These are phyloP conservation scores for Gymnoscelis rufifasciata DNA, from an alignment of 2,888 invertebrate genomes.

Conservation along the genomic window DNA sequence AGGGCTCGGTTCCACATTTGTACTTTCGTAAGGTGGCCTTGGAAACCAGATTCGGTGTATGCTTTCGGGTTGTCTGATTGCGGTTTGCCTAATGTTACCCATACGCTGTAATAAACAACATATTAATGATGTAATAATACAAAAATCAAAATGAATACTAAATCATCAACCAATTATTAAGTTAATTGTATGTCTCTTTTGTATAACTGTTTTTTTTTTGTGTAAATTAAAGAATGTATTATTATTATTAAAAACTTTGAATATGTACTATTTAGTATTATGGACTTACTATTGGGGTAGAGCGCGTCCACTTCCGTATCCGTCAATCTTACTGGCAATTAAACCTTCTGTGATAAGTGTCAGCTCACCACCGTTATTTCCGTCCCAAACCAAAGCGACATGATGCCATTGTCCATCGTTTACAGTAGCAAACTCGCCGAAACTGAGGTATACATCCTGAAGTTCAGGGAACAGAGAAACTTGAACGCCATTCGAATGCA, in stretches of 20 bases:
- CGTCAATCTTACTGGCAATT: constrained; percentile 94
- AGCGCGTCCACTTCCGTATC: constrained; percentile 89
- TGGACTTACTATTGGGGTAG: constrained; percentile 88
- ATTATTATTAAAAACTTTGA: no score
- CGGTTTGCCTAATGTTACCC: constrained; percentile 95
- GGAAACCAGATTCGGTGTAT: constrained; percentile 94
- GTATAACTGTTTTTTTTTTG: not conserved
- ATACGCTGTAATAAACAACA: constrained; percentile 81
- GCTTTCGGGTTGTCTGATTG: constrained; percentile 88
- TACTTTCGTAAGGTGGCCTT: constrained; percentile 95
- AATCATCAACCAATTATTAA: not conserved
- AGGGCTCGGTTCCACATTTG: constrained; percentile 96
- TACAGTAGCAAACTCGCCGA: constrained; percentile 93
- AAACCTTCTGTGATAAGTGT: constrained; percentile 97
- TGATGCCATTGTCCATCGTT: constrained; percentile 99
- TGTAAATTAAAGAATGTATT: no score
- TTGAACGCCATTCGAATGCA: constrained; percentile 95
- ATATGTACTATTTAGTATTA: no score
- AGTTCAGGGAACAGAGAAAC: constrained; percentile 92
- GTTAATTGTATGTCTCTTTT: not conserved
- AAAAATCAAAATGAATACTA: no score
- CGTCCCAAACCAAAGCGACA: constrained; percentile 96
- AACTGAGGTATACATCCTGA: constrained; percentile 93
- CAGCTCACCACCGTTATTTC: constrained; percentile 89
- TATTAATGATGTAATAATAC: no score